Evolutionary conservation across 1,140 invertebrate species (phyloP).

Genomic region (Ganaspis sp.): DNA sequence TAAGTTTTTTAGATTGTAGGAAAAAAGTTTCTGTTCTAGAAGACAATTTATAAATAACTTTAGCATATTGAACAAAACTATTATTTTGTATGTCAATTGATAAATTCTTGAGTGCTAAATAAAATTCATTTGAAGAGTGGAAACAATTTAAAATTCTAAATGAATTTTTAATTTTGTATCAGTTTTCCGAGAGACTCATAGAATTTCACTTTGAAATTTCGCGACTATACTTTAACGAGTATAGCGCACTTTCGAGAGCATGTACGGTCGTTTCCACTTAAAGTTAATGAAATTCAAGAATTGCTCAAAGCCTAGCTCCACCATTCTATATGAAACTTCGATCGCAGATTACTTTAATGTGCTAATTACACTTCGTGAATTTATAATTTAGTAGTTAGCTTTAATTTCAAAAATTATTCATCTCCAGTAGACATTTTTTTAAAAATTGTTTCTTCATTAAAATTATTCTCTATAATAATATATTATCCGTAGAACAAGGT

Average conservation of each 20-base stretch:
- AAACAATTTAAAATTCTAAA: neutral
- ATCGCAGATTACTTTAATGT: conserved; percentile 13
- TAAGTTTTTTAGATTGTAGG: neutral
- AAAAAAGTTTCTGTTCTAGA: neutral
- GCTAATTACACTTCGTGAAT: conserved; percentile 13
- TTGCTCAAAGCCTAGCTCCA: conserved; percentile 13
- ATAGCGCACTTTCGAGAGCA: neutral
- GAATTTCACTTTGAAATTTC: conserved; percentile 6
- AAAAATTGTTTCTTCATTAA: too few species aligned
- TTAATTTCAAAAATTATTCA: neutral
- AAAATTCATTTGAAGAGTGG: too few species aligned
- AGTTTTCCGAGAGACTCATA: neutral
- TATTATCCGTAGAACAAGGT: too few species aligned
- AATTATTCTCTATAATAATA: too few species aligned
- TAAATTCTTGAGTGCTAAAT: too few species aligned
- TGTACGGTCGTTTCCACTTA: conserved; percentile 22
- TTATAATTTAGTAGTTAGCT: neutral
- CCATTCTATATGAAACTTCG: conserved; percentile 10
- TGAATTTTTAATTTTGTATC: conserved; percentile 11
- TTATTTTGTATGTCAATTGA: too few species aligned
- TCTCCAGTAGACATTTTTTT: too few species aligned
- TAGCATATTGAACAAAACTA: too few species aligned
- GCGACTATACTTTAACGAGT: neutral
- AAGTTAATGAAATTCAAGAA: conserved; percentile 7
- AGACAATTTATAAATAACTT: too few species aligned